Evolutionary conservation across 2,797 vertebrate species (phyloP).

Genomic region (Natrix natrix): DNA sequence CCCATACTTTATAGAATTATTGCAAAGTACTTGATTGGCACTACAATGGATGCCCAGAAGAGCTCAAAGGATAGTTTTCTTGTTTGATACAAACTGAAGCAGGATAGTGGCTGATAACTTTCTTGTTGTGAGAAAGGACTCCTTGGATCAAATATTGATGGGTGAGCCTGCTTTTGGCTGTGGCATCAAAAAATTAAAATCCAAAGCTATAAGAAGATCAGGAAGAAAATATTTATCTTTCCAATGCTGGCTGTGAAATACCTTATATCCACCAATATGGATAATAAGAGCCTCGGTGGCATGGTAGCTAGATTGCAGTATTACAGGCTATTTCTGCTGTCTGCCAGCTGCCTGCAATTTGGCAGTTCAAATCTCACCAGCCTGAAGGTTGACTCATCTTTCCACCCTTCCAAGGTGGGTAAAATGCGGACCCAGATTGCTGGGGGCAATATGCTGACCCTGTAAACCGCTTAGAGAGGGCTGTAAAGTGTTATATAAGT

Average conservation of each 20-base stretch:
- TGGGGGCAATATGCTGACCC: too few relatives aligned
- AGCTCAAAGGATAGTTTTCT: neutral
- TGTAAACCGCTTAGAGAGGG: too few relatives aligned
- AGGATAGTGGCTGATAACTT: neutral
- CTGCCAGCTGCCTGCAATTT: too few relatives aligned
- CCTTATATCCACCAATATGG: neutral
- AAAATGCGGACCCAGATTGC: too few relatives aligned
- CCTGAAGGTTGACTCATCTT: too few relatives aligned
- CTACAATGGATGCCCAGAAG: neutral
- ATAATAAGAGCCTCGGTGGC: too few relatives aligned
- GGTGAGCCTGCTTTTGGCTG: neutral
- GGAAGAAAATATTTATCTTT: neutral
- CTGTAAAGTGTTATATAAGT: too few relatives aligned
- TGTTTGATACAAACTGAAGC: neutral
- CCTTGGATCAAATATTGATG: neutral
- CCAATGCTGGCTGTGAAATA: neutral
- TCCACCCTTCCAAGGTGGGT: too few relatives aligned
- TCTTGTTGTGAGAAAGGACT: neutral
- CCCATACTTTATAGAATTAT: neutral
- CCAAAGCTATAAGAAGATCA: neutral
- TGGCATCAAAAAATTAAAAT: neutral
- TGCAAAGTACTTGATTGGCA: neutral
- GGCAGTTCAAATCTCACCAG: too few relatives aligned
- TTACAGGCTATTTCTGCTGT: too few relatives aligned
- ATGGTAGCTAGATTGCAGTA: too few relatives aligned